These are phyloP conservation scores for Hypomecis punctinalis DNA, from an alignment of 2,888 invertebrate species.

Conservation along the genomic window DNA sequence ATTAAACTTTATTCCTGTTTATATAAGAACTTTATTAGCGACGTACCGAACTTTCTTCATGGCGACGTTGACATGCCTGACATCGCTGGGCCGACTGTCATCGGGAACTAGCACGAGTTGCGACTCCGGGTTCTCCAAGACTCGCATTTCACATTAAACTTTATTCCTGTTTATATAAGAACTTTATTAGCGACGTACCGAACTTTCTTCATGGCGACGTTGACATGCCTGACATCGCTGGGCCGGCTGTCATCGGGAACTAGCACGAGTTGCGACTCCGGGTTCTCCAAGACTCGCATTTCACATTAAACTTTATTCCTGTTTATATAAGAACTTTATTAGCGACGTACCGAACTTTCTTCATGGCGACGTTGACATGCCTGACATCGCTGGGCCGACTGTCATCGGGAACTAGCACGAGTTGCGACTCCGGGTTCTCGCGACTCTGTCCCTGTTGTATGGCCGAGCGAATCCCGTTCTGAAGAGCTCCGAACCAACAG, in stretches of 20 bases:
- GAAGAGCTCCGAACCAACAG: conserved; percentile 95
- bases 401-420: conserved; percentile 70
- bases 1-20: too few relatives aligned
- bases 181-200: too few relatives aligned
- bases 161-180: too few relatives aligned
- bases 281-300: too few relatives aligned
- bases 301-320: too few relatives aligned
- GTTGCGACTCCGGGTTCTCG: conserved; percentile 73
- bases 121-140: conserved; percentile 73
- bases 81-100: conserved; percentile 53
- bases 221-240: conserved; percentile 49
- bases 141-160: too few relatives aligned
- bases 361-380: conserved; percentile 61
- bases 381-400: conserved; percentile 50
- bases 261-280: conserved; percentile 71
- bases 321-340: too few relatives aligned
- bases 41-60: conserved; percentile 76
- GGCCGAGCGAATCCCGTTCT: conserved; percentile 94
- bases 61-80: conserved; percentile 53
- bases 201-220: conserved; percentile 70
- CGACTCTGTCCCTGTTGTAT: conserved; percentile 87
- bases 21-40: too few relatives aligned
- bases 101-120: conserved; percentile 72
- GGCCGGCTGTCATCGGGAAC: conserved; percentile 65
- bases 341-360: conserved; percentile 67